phyloP scores from a whole-genome alignment of 2,113 vertebrate species.

The Theristicus caerulescens region DNA sequence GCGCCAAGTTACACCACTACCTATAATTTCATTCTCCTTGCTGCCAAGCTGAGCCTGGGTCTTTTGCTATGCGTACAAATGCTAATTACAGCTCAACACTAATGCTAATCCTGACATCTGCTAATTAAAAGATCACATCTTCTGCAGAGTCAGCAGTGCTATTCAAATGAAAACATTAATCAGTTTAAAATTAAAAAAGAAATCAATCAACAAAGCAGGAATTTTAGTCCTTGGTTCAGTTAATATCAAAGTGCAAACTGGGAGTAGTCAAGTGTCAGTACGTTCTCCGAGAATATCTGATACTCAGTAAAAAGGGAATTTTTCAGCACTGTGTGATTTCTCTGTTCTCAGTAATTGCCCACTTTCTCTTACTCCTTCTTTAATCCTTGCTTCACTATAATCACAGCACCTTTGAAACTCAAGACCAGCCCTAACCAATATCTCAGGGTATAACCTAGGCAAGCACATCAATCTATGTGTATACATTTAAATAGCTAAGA shows the following conservation, averaged over 20 bases:
- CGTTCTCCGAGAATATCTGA: neutral
- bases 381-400: neutral
- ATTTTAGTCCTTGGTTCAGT: constrained; percentile 30
- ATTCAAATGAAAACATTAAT: constrained; percentile 80
- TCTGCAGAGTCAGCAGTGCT: constrained; percentile 75
- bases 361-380: neutral
- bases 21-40: constrained; percentile 24
- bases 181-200: constrained; percentile 67
- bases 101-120: constrained; percentile 80
- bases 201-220: constrained; percentile 68
- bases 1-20: constrained; percentile 32
- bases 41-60: constrained; percentile 28
- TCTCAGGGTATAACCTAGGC: neutral
- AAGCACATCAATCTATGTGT: fast-evolving
- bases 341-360: neutral
- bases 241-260: constrained; percentile 35
- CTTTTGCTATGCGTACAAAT: constrained; percentile 64
- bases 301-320: neutral
- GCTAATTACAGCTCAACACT: constrained; percentile 73
- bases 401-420: neutral
- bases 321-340: neutral
- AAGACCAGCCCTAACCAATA: neutral
- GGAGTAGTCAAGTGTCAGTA: neutral
- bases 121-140: constrained; percentile 82
- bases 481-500: neutral